A percentile compares a stretch with the other conserved stretches of the same genome.
These are phyloP conservation scores for Plutella xylostella DNA, from an alignment of 2,888 invertebrate species.

Conservation along the genomic window DNA sequence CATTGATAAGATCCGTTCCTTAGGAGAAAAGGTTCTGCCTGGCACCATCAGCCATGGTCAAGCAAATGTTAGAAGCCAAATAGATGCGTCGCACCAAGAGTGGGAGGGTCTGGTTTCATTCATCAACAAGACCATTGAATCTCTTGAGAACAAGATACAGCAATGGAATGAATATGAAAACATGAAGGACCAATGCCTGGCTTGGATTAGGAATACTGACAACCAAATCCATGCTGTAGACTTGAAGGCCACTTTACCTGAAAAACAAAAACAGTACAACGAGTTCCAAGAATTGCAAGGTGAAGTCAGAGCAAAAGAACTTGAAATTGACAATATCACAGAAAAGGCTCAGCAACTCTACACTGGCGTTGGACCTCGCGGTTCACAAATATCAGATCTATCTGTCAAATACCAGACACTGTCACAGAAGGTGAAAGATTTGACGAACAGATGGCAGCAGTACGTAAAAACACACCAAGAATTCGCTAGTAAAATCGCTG, in stretches of 20 bases:
- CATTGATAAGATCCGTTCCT: conserved; percentile 80
- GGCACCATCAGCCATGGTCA: conserved; percentile 88
- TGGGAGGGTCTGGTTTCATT: conserved; percentile 87
- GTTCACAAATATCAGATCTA: conserved; percentile 89
- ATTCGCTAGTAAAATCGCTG: conserved; percentile 82
- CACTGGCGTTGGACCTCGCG: conserved; percentile 79
- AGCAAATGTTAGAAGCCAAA: conserved; percentile 86
- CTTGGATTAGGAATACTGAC: conserved; percentile 91
- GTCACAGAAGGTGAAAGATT: conserved; percentile 90
- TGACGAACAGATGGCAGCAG: conserved; percentile 92
- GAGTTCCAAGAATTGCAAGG: conserved; percentile 84
- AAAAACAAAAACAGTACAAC: conserved; percentile 89
- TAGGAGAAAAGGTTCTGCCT: conserved; percentile 92
- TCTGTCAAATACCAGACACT: conserved; percentile 92
- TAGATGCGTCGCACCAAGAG: conserved; percentile 89
- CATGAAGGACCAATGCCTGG: conserved; percentile 84
- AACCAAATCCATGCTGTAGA: conserved; percentile 89
- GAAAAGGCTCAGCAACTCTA: conserved; percentile 90
- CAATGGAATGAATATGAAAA: conserved; percentile 94
- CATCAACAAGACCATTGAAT: conserved; percentile 81
- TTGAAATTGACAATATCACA: conserved; percentile 93
- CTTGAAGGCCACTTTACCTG: conserved; percentile 81
- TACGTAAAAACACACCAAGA: conserved; percentile 91
- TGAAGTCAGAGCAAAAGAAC: conserved; percentile 89
- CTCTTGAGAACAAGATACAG: conserved; percentile 84